These are phyloP conservation scores for Eulemur macaco DNA, from an alignment of 2,113 vertebrate species.

Conservation along the genomic window DNA sequence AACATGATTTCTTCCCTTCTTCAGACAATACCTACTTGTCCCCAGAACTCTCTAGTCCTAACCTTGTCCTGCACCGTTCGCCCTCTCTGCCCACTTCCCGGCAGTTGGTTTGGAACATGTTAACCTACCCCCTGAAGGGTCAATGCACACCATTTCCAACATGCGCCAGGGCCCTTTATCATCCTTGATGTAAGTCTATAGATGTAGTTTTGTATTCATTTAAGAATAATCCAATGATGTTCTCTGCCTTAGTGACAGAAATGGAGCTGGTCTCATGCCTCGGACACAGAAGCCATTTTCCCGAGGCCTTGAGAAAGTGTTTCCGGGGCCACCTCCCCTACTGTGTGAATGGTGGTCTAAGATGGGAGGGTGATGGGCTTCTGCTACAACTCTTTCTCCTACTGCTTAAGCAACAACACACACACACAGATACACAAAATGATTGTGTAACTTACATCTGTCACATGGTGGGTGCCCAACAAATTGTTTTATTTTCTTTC, in stretches of 20 bases:
- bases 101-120: background rate
- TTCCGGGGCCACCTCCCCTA: background rate
- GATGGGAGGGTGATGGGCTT: background rate
- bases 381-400: background rate
- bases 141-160: background rate
- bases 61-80: background rate
- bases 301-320: background rate
- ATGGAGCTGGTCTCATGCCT: background rate
- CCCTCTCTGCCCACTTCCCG: background rate
- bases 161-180: background rate
- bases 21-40: background rate
- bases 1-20: background rate
- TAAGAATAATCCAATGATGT: background rate
- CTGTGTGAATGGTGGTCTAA: background rate
- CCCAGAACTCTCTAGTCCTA: background rate
- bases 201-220: background rate
- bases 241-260: background rate
- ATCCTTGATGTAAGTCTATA: background rate
- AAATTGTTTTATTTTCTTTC: background rate
- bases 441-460: background rate
- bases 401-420: background rate
- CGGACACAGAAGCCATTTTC: background rate
- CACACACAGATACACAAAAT: background rate
- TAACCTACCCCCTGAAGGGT: background rate
- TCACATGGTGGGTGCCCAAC: background rate